phyloP scores from a whole-genome alignment of 2,113 vertebrate species.

The Monopterus albus region DNA sequence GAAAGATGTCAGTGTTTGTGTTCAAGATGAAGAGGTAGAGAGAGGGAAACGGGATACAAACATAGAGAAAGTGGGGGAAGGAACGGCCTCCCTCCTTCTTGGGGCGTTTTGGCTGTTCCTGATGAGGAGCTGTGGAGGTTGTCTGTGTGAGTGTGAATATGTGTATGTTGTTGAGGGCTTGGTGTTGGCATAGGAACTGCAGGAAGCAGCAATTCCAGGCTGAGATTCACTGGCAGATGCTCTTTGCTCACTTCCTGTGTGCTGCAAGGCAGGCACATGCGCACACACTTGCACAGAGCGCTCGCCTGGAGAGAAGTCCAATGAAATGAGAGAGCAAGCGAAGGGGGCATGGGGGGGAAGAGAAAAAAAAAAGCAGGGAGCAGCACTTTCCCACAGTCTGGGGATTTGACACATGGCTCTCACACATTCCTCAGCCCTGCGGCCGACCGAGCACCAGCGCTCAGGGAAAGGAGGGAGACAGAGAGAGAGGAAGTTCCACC shows the following conservation, averaged over 20 bases:
- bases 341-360: constrained; percentile 45
- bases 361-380: constrained; percentile 91
- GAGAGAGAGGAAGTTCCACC: constrained; percentile 80
- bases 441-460: constrained; percentile 82
- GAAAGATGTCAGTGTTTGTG: constrained; percentile 68
- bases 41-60: constrained; percentile 61
- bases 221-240: constrained; percentile 83
- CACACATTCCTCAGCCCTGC: constrained; percentile 94
- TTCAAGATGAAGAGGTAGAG: constrained; percentile 53
- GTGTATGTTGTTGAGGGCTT: constrained; percentile 46
- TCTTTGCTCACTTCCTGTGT: constrained; percentile 85
- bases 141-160: constrained; percentile 10
- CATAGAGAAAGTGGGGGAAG: constrained; percentile 45
- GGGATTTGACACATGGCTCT: constrained; percentile 98
- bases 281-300: constrained; percentile 74
- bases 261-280: constrained; percentile 55
- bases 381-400: constrained; percentile 99
- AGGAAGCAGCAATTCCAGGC: constrained; percentile 85
- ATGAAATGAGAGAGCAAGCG: constrained; percentile 66
- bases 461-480: constrained; percentile 59
- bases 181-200: constrained; percentile 81
- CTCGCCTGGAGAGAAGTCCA: constrained; percentile 88
- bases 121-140: constrained; percentile 47
- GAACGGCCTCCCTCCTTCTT: constrained; percentile 57
- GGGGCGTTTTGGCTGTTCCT: constrained; percentile 43